These are phyloP conservation scores for Neodiprion virginianus DNA, from an alignment of 1,140 invertebrate species.

Conservation along the genomic window DNA sequence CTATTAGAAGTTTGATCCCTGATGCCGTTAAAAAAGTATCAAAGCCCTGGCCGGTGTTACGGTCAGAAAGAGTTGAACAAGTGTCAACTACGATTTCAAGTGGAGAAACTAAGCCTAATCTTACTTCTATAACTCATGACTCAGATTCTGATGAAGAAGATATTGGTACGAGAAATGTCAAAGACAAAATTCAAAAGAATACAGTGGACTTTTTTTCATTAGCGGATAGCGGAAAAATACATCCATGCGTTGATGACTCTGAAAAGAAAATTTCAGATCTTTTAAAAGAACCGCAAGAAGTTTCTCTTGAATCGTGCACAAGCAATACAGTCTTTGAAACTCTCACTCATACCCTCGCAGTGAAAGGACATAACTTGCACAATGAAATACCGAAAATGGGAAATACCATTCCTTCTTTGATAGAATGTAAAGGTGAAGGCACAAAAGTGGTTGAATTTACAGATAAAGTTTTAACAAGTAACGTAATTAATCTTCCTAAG, in stretches of 20 bases:
- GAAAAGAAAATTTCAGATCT: constrained; percentile 20
- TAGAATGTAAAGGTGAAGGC: background rate
- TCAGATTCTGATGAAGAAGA: constrained; percentile 59
- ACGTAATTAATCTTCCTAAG: constrained; percentile 49
- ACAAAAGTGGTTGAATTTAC: background rate
- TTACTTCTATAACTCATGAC: constrained; percentile 43
- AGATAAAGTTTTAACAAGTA: constrained; percentile 39
- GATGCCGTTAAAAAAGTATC: constrained; percentile 43
- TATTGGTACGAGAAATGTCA: constrained; percentile 40
- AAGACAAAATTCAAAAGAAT: constrained; percentile 24
- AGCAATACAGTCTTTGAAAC: constrained; percentile 10
- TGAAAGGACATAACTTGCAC: background rate
- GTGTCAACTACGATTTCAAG: constrained; percentile 24
- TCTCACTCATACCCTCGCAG: background rate
- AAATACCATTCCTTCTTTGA: background rate
- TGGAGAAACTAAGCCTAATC: constrained; percentile 19
- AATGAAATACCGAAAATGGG: background rate
- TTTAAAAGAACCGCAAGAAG: constrained; percentile 16
- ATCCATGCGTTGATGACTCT: background rate
- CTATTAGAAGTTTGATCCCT: constrained; percentile 46
- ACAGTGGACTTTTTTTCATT: constrained; percentile 45
- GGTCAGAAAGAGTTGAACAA: constrained; percentile 20
- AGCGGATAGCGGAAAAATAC: constrained; percentile 27
- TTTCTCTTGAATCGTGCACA: constrained; percentile 30
- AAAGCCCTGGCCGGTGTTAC: constrained; percentile 6